Conservation (phyloP, 92 coral and sea anemone genomes). For the Heteractis magnifica region DNA sequence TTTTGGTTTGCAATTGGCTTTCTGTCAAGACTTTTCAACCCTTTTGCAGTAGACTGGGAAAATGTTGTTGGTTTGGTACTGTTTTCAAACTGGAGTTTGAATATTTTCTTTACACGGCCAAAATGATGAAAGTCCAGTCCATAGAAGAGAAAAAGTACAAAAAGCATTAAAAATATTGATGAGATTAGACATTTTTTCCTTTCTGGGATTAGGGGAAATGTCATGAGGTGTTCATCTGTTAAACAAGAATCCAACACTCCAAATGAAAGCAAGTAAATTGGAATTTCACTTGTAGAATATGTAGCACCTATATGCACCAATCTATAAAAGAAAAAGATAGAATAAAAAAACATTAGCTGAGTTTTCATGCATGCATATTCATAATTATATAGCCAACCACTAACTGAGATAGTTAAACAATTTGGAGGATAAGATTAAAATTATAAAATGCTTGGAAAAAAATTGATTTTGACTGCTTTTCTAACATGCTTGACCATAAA, state of each 20-base stretch:
- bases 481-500: too few relatives aligned
- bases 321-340: background rate
- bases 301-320: background rate
- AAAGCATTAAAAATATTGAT: background rate
- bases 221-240: background rate
- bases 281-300: background rate
- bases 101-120: background rate
- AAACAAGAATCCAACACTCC: background rate
- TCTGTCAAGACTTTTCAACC: background rate
- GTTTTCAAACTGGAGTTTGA: background rate
- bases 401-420: too few relatives aligned
- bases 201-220: background rate
- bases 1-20: background rate
- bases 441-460: too few relatives aligned
- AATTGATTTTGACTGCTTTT: too few relatives aligned
- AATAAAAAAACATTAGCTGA: background rate
- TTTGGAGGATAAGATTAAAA: too few relatives aligned
- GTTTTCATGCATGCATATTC: too few relatives aligned
- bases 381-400: too few relatives aligned
- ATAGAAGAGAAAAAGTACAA: slow-evolving; percentile 17
- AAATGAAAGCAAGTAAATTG: background rate
- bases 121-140: slow-evolving; percentile 18
- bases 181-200: slow-evolving; percentile 11
- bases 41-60: background rate
- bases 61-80: background rate